Conservation (phyloP, 2,888 invertebrate species). For the Cryptocephalus primarius region DNA sequence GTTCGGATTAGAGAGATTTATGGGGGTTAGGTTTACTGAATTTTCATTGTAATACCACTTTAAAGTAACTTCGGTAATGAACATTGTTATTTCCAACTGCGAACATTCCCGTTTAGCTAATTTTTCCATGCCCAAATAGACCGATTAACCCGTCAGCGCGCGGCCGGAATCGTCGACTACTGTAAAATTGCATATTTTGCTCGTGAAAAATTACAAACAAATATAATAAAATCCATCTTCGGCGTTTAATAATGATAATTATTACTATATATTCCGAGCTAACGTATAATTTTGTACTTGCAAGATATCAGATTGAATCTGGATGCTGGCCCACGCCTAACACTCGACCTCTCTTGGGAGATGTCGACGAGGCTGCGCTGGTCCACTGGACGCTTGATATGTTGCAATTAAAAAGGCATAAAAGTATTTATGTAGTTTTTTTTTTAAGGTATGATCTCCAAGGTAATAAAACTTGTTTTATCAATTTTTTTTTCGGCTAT, state of each 20-base stretch:
- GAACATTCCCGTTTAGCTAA: too few species aligned
- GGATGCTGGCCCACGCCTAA: constrained; percentile 20
- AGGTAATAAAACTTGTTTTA: constrained; percentile 18
- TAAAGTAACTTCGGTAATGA: too few species aligned
- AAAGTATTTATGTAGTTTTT: constrained; percentile 18
- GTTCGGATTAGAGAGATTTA: too few species aligned
- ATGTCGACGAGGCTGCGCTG: constrained; percentile 7
- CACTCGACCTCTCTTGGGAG: not conserved
- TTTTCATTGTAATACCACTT: too few species aligned
- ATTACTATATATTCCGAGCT: constrained; percentile 37
- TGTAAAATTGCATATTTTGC: constrained; percentile 40
- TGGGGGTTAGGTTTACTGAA: too few species aligned
- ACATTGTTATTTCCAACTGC: too few species aligned
- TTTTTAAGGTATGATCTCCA: constrained; percentile 19
- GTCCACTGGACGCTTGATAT: constrained; percentile 25
- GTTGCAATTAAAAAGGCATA: constrained; percentile 31
- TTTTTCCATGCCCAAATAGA: constrained; percentile 4
- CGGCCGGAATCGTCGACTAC: constrained; percentile 31
- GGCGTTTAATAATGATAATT: constrained; percentile 40
- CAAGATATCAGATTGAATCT: constrained; percentile 26
- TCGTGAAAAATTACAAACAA: constrained; percentile 39
- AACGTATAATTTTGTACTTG: constrained; percentile 16
- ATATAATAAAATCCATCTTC: constrained; percentile 39
- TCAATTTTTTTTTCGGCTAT: constrained; percentile 8
- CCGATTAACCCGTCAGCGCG: constrained; percentile 35